These are phyloP conservation scores for Geodia barretti DNA, from an alignment of 37 sponge, comb jelly and placozoan genomes.

Conservation along the genomic window DNA sequence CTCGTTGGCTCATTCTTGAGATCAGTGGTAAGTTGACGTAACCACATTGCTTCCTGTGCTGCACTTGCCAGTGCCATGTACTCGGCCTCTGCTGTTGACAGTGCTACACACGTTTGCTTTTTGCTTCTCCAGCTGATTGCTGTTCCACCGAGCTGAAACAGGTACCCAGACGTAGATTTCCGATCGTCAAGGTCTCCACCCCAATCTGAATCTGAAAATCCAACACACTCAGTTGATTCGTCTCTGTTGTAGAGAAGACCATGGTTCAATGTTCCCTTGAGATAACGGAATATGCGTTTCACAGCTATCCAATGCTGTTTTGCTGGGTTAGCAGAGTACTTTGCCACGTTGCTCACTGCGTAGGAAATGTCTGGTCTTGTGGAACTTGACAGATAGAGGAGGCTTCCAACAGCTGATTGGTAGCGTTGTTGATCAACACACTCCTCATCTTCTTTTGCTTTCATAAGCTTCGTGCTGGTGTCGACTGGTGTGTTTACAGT, in stretches of 20 bases:
- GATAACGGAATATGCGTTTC: constrained; percentile 35
- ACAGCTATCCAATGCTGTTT: constrained; percentile 43
- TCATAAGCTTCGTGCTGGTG: constrained; percentile 3
- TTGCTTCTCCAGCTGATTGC: too few relatives aligned
- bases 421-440: constrained; percentile 26
- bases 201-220: constrained; percentile 46
- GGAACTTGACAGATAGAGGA: constrained; percentile 27
- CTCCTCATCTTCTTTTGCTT: neutral
- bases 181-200: constrained; percentile 18
- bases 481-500: constrained; percentile 28
- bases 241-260: constrained; percentile 27
- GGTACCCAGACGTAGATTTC: constrained; percentile 23
- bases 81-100: too few relatives aligned
- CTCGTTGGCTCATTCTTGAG: too few relatives aligned
- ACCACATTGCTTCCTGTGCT: too few relatives aligned
- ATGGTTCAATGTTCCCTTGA: constrained; percentile 19
- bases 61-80: too few relatives aligned
- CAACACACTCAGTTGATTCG: constrained; percentile 2
- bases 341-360: constrained; percentile 39
- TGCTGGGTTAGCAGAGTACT: constrained; percentile 32
- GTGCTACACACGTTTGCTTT: too few relatives aligned
- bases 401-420: constrained; percentile 49
- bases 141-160: too few relatives aligned
- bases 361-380: constrained; percentile 47
- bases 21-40: too few relatives aligned